phyloP scores from a whole-genome alignment of 2,888 invertebrate genomes.

The Pammene aurita region DNA sequence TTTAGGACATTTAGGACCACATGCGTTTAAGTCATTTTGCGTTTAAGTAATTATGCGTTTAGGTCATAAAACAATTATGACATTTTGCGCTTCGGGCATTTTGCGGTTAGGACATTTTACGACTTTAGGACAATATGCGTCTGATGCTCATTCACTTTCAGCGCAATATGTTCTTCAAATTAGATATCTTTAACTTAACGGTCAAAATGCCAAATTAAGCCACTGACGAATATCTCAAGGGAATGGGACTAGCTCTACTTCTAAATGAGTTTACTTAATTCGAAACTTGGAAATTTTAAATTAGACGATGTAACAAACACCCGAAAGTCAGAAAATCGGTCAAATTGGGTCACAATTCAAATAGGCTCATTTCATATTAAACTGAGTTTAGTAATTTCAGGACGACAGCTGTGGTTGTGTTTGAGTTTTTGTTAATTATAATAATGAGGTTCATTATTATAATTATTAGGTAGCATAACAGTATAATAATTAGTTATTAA shows the following conservation, averaged over 20 bases:
- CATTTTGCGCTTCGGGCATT: too few relatives aligned
- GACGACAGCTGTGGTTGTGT: slow-evolving; percentile 22
- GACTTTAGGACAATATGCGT: too few relatives aligned
- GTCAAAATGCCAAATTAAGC: slow-evolving; percentile 10
- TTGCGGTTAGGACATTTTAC: too few relatives aligned
- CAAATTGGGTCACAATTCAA: slow-evolving; percentile 23
- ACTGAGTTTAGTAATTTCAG: slow-evolving; percentile 10
- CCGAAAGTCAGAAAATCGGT: slow-evolving; percentile 27
- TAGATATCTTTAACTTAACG: neutral
- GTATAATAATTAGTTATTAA: too few relatives aligned
- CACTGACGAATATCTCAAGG: slow-evolving; percentile 15
- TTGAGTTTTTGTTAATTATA: slow-evolving; percentile 23
- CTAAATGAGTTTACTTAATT: slow-evolving; percentile 30
- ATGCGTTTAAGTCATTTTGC: too few relatives aligned
- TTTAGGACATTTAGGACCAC: too few relatives aligned
- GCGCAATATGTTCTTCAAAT: too few relatives aligned
- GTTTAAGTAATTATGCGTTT: too few relatives aligned
- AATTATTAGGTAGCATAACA: too few relatives aligned
- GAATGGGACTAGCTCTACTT: slow-evolving; percentile 25
- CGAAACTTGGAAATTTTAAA: slow-evolving; percentile 21
- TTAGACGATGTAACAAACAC: slow-evolving; percentile 19
- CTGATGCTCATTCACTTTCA: too few relatives aligned
- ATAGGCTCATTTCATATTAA: slow-evolving; percentile 23
- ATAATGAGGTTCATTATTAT: slow-evolving; percentile 22
- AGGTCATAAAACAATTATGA: too few relatives aligned